Conservation (phyloP, 1,140 invertebrate species). For the Parasteatoda tepidariorum region DNA sequence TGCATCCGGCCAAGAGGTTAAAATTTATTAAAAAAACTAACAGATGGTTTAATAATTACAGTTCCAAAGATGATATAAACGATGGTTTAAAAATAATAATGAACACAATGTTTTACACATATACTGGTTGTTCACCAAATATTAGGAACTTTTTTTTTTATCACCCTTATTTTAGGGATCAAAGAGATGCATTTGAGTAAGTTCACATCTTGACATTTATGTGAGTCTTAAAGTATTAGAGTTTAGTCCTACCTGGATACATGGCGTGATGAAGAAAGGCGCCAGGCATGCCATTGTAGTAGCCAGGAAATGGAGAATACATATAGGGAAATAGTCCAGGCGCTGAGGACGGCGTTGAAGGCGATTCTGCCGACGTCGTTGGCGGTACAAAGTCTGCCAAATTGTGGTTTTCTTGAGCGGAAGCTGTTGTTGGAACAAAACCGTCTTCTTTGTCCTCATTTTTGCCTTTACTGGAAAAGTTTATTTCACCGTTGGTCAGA, state of each 20-base stretch:
- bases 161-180: neutral
- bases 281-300: conserved; percentile 46
- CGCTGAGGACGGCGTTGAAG: conserved; percentile 21
- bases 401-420: conserved; percentile 35
- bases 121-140: neutral
- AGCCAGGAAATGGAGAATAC: conserved; percentile 51
- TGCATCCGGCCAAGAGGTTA: too few relatives aligned
- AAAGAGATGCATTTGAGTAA: neutral
- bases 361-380: neutral
- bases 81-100: too few relatives aligned
- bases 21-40: too few relatives aligned
- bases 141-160: conserved; percentile 34
- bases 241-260: conserved; percentile 61
- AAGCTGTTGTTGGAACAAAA: neutral
- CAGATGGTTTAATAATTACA: too few relatives aligned
- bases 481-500: conserved; percentile 30
- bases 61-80: too few relatives aligned
- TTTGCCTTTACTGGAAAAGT: conserved; percentile 3
- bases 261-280: conserved; percentile 50
- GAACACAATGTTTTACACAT: neutral
- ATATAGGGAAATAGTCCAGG: conserved; percentile 53
- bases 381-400: conserved; percentile 18
- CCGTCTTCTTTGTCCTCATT: conserved; percentile 43
- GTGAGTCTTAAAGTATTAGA: conserved; percentile 27
- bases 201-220: neutral